A percentile compares a stretch with the other conserved stretches of the same genome.
Evolutionary conservation across 2,888 invertebrate species (phyloP).

Genomic region (Troides oblongomaculatus): DNA sequence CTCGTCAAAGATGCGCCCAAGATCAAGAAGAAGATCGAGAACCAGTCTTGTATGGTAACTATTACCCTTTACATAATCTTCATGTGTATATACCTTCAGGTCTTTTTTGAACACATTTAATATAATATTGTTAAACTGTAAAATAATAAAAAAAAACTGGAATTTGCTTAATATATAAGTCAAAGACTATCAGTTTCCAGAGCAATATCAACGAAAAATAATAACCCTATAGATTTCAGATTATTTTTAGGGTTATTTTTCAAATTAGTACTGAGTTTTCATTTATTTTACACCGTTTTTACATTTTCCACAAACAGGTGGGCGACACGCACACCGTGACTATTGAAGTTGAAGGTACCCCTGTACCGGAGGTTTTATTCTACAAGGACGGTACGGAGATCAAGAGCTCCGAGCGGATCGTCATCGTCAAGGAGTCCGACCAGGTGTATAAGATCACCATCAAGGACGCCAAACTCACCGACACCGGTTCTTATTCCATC

Average conservation of each 20-base stretch:
- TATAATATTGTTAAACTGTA: too few species aligned
- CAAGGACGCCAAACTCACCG: constrained; percentile 85
- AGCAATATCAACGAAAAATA: too few species aligned
- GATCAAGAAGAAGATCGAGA: constrained; percentile 88
- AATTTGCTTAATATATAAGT: too few species aligned
- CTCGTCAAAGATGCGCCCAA: constrained; percentile 92
- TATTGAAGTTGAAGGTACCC: constrained; percentile 90
- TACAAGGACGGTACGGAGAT: constrained; percentile 93
- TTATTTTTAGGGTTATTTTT: too few species aligned
- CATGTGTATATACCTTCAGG: too few species aligned
- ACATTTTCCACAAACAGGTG: constrained; percentile 41
- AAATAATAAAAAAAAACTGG: too few species aligned
- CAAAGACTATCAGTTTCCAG: too few species aligned
- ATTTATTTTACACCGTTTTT: too few species aligned
- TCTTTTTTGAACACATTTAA: too few species aligned
- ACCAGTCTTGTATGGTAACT: constrained; percentile 82
- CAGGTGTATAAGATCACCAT: constrained; percentile 85
- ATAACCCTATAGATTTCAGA: too few species aligned
- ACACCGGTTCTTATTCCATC: constrained; percentile 93
- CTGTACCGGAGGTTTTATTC: constrained; percentile 89
- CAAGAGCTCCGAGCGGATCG: constrained; percentile 84
- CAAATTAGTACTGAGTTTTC: too few species aligned
- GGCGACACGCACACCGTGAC: constrained; percentile 88
- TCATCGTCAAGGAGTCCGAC: constrained; percentile 85
- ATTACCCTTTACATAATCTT: background rate